A percentile compares a stretch with the other conserved stretches of the same genome.
Conservation (phyloP, 2,888 invertebrate genomes). For the Chrysotoxum bicinctum region DNA sequence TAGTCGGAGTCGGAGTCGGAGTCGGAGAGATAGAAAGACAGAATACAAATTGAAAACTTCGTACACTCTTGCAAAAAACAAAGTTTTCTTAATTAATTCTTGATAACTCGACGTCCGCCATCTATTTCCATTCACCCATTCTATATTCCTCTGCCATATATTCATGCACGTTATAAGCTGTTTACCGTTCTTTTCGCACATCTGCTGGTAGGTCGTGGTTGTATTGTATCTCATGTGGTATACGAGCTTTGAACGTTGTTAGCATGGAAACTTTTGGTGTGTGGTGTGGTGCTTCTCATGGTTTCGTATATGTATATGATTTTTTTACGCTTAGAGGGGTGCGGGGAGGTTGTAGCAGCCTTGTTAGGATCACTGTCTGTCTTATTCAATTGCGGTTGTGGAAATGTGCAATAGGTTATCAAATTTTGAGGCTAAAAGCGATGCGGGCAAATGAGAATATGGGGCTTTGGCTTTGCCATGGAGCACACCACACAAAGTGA, state of each 20-base stretch:
- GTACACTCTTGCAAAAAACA: slow-evolving; percentile 56
- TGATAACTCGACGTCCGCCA: slow-evolving; percentile 70
- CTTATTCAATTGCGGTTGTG: slow-evolving; percentile 54
- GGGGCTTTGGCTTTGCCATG: slow-evolving; percentile 19
- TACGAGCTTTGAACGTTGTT: slow-evolving; percentile 7
- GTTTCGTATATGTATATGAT: slow-evolving; percentile 37
- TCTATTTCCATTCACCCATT: slow-evolving; percentile 7
- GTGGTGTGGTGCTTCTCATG: slow-evolving; percentile 24
- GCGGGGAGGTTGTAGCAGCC: slow-evolving; percentile 3
- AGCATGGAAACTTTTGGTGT: slow-evolving; percentile 12
- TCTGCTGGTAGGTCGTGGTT: slow-evolving; percentile 19
- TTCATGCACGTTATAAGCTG: slow-evolving; percentile 7
- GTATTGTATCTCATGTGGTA: slow-evolving; percentile 7
- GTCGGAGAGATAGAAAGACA: slow-evolving; percentile 49
- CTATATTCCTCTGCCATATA: slow-evolving; percentile 13
- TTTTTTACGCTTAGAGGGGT: slow-evolving; percentile 11
- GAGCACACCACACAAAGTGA: slow-evolving; percentile 26
- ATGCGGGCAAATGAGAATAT: slow-evolving; percentile 35
- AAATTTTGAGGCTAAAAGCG: slow-evolving; percentile 52
- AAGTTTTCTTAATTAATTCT: slow-evolving; percentile 73
- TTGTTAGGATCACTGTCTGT: slow-evolving; percentile 42
- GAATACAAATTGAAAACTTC: slow-evolving; percentile 71
- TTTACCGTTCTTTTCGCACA: slow-evolving; percentile 43
- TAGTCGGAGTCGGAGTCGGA: background rate
- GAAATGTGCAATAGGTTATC: slow-evolving; percentile 61